These are phyloP conservation scores for Brachyopa scutellaris DNA, from an alignment of 2,888 invertebrate species.

Conservation along the genomic window DNA sequence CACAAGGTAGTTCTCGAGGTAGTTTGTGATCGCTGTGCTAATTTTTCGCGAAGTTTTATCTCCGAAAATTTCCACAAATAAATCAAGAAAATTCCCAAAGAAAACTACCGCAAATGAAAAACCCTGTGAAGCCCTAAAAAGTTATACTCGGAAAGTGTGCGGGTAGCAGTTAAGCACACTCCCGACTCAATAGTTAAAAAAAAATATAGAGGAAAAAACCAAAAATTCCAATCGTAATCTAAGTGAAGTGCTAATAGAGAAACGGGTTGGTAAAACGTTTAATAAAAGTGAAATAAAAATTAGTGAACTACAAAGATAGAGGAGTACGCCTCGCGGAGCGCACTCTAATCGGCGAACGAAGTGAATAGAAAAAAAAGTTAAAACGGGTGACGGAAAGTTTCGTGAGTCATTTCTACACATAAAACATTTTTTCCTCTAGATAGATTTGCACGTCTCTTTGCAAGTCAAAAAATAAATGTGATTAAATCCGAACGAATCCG, in stretches of 20 bases:
- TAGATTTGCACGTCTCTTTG: not conserved
- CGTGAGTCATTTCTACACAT: constrained; percentile 60
- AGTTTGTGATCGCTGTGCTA: constrained; percentile 72
- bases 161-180: constrained; percentile 54
- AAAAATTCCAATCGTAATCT: constrained; percentile 48
- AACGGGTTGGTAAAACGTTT: constrained; percentile 42
- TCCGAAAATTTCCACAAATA: constrained; percentile 40
- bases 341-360: constrained; percentile 50
- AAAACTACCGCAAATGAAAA: constrained; percentile 57
- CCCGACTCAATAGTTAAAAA: constrained; percentile 28
- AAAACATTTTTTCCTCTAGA: constrained; percentile 47
- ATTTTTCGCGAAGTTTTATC: constrained; percentile 60
- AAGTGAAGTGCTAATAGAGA: constrained; percentile 53
- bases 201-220: constrained; percentile 20
- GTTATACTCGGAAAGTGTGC: constrained; percentile 36
- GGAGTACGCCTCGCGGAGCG: constrained; percentile 63
- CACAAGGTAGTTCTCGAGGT: constrained; percentile 72
- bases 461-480: constrained; percentile 32
- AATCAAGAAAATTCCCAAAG: constrained; percentile 13
- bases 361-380: constrained; percentile 34
- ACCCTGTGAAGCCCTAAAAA: constrained; percentile 34
- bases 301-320: constrained; percentile 23
- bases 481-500: constrained; percentile 33
- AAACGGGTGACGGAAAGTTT: constrained; percentile 65
- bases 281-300: constrained; percentile 9